phyloP scores from a whole-genome alignment of 2,888 invertebrate genomes.

The Tetramorium bicarinatum region DNA sequence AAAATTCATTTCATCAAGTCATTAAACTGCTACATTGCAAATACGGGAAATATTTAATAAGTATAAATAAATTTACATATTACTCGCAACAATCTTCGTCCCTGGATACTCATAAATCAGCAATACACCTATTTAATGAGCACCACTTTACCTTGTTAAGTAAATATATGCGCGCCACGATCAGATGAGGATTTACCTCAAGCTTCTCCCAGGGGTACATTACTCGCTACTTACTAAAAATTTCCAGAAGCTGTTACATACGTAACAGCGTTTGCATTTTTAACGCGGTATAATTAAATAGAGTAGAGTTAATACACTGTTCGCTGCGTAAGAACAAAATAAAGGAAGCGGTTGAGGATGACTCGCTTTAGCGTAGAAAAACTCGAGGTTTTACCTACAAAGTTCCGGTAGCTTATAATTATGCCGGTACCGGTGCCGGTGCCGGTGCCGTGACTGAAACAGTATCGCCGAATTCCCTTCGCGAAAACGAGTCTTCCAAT shows the following conservation, averaged over 20 bases:
- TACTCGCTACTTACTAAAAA: slow-evolving; percentile 38
- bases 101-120: slow-evolving; percentile 1
- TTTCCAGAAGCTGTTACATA: slow-evolving; percentile 41
- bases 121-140: slow-evolving; percentile 7
- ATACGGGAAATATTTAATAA: neutral
- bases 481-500: slow-evolving; percentile 69
- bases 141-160: slow-evolving; percentile 10
- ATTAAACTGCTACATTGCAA: neutral
- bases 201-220: slow-evolving; percentile 22
- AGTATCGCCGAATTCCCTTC: slow-evolving; percentile 53
- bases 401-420: slow-evolving; percentile 49
- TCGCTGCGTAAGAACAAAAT: slow-evolving; percentile 39
- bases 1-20: neutral
- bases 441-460: slow-evolving; percentile 46
- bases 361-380: slow-evolving; percentile 13
- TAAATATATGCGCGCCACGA: slow-evolving; percentile 13
- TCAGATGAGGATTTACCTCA: slow-evolving; percentile 5
- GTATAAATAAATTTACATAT: slow-evolving; percentile 16
- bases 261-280: slow-evolving; percentile 48
- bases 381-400: slow-evolving; percentile 15
- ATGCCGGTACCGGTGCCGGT: neutral
- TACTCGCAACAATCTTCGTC: neutral
- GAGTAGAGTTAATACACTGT: slow-evolving; percentile 34
- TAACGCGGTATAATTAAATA: slow-evolving; percentile 43
- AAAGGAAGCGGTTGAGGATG: neutral